Percentiles rank a stretch among this genome's conserved stretches.
These are phyloP conservation scores for Coelinius sp. DNA, from an alignment of 2,888 invertebrate species.

Conservation along the genomic window DNA sequence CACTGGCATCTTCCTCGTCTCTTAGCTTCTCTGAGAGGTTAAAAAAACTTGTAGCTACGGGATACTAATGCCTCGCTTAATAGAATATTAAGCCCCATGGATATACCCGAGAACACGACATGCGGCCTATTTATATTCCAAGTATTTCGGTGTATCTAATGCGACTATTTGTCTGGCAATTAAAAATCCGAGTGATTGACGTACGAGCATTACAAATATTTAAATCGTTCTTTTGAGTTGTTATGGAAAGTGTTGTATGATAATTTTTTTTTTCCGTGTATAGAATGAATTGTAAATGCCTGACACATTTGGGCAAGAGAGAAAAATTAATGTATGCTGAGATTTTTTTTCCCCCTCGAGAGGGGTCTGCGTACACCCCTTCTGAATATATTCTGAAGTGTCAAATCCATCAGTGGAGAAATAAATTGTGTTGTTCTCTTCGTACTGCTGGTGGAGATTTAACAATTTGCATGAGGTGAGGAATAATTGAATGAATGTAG, in stretches of 20 bases:
- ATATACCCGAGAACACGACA: constrained; percentile 10
- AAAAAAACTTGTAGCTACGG: constrained; percentile 27
- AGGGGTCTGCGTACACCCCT: background rate
- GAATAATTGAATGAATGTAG: no score
- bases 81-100: constrained; percentile 53
- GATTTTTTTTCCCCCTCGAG: constrained; percentile 35
- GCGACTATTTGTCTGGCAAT: constrained; percentile 62
- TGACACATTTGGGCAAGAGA: constrained; percentile 13
- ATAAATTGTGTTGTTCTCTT: constrained; percentile 62
- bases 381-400: constrained; percentile 32
- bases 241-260: constrained; percentile 4
- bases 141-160: constrained; percentile 50
- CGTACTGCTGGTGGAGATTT: constrained; percentile 63
- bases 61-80: constrained; percentile 37
- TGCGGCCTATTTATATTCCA: constrained; percentile 34
- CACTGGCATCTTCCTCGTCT: background rate
- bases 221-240: constrained; percentile 9
- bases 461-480: constrained; percentile 62
- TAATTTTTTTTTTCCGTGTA: constrained; percentile 4
- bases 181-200: constrained; percentile 51
- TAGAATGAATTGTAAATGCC: constrained; percentile 9
- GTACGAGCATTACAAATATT: constrained; percentile 26
- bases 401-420: constrained; percentile 60
- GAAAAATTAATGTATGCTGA: constrained; percentile 60
- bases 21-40: background rate